These are phyloP conservation scores for Alviniconcha marisindica DNA, from an alignment of 1,140 invertebrate genomes.

Conservation along the genomic window DNA sequence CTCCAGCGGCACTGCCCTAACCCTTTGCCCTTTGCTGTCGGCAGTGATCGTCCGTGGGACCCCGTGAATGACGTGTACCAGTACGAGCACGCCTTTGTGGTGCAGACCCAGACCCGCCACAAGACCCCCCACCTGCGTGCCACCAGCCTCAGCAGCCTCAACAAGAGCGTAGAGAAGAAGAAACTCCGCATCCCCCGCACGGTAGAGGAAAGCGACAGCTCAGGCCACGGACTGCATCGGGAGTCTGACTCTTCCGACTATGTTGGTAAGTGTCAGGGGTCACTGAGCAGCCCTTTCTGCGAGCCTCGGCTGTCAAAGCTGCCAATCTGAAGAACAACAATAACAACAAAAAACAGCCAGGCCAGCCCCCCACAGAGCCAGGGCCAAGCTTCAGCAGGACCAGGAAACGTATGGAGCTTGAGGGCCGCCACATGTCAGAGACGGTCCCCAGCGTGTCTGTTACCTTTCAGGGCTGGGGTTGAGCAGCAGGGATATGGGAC, in stretches of 20 bases:
- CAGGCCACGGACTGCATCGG: conserved; percentile 59
- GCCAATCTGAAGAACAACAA: no score
- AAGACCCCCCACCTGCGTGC: conserved; percentile 81
- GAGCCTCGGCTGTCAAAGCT: no score
- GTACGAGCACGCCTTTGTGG: conserved; percentile 85
- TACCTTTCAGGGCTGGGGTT: no score
- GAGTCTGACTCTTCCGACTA: conserved; percentile 68
- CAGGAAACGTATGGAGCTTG: no score
- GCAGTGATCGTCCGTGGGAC: conserved; percentile 85
- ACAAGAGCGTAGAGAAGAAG: conserved; percentile 53
- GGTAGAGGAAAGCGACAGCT: conserved; percentile 70
- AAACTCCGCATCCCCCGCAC: conserved; percentile 31
- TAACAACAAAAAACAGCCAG: no score
- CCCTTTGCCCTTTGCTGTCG: conserved; percentile 8
- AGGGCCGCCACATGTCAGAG: no score
- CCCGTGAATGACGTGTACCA: conserved; percentile 88
- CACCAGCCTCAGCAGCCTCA: conserved; percentile 69
- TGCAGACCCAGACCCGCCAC: conserved; percentile 85
- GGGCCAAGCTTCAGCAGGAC: no score
- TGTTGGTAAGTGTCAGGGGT: background rate
- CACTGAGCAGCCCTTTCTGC: no score
- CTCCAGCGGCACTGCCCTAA: no score
- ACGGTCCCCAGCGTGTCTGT: no score
- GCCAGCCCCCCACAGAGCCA: no score
- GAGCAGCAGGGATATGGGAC: no score